Conservation (phyloP, 64 coral and sea anemone genomes). For the Orbicella faveolata region DNA sequence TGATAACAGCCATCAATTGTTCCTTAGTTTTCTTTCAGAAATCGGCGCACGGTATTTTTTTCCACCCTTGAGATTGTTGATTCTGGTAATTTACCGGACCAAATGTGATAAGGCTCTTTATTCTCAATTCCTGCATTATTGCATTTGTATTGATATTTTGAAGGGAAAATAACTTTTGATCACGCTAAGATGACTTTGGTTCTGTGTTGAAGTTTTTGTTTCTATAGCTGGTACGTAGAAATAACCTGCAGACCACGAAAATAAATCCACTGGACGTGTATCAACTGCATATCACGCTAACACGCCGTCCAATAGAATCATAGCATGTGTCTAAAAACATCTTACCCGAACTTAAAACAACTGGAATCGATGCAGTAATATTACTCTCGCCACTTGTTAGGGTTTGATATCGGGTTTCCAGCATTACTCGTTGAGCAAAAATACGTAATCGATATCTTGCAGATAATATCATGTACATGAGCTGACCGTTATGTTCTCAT, state of each 20-base stretch:
- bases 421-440: not conserved
- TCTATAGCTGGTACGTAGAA: not conserved
- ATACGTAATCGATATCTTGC: not conserved
- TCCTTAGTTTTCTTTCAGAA: not conserved
- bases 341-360: not conserved
- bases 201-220: not conserved
- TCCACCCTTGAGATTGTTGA: not conserved
- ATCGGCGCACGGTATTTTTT: not conserved
- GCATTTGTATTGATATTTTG: no score
- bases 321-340: slow-evolving; percentile 28
- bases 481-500: no score
- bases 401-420: no score
- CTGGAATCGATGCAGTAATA: not conserved
- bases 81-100: no score
- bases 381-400: no score
- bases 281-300: not conserved
- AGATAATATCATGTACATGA: no score
- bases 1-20: not conserved
- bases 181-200: not conserved
- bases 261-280: not conserved
- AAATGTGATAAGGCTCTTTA: no score
- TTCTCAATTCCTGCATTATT: no score
- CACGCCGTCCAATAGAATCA: not conserved
- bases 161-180: not conserved
- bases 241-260: not conserved